Base-by-base conservation (phyloP, 2,888 invertebrate genomes). In the Leuctra nigra region DNA sequence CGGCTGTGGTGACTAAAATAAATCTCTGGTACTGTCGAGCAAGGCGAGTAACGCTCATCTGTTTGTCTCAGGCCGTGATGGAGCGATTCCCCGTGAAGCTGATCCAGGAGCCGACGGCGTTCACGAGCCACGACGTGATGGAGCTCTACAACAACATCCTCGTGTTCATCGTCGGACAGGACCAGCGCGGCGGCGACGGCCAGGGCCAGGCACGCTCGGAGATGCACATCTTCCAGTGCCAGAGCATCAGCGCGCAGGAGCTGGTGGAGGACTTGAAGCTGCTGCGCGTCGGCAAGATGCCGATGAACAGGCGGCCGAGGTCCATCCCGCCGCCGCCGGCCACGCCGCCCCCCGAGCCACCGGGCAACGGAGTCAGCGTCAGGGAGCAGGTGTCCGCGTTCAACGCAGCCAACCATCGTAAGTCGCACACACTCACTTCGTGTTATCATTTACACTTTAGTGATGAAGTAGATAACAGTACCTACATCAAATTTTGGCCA, bases 101-200 rank as follows among this genome's bases (percentile, higher is more conserved):
- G 68, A 92, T 99, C 63, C 89, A 91, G 71, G 91, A 96, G 63
- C 98, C 98, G 1, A 97, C 97, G 7, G 96, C 98, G n/a, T 95
- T 95, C 73, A 92, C 93, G 53, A 94, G 93, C 61, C 87, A 90
- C 54, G 96, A 97, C 73, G 91, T 93, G 4, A 91, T 92, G 74
- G 98, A 99, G 75, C 85, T 96, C 70, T 99, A 98, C 80, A 98
- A 98, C 77, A 99, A 99, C 75, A 93, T 99, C 69, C 79, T 99
- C 68, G 91, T 99, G 29, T 99, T 99, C 76, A 93, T 96, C 64
- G 95, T 98, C 61, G 83, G 85, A 4, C 90, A 82, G 61, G 85
- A 78, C 61, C 69, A 72, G n/a, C 68, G 67, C 50, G 55, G 57
- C 16, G n/a, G n/a, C n/a, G n/a, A n/a, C n/a, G n/a, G n/a, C n/a